Evolutionary conservation across 1,140 invertebrate species (phyloP), one percentile per base, ranked within the genome.

Genomic region (Apis laboriosa): DNA sequence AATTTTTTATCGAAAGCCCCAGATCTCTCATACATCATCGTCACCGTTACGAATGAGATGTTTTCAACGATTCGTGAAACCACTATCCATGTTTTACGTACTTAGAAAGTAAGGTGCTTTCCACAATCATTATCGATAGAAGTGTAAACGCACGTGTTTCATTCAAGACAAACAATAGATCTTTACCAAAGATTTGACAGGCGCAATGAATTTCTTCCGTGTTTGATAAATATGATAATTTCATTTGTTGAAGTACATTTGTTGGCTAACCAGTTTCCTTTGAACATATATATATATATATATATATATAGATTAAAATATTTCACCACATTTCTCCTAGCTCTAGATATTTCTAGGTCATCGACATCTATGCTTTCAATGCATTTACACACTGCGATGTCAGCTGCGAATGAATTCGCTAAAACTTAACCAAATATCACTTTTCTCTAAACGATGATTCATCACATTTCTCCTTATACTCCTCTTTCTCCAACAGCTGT

Each of bases 101-200:
- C 86, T 78, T 92, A 92, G 91, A 92, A 92, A 92, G 91, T 88
- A 83, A 87, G 86, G 90, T 90, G 91, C 91, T 92, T 92, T 92
- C 91, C 90, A 90, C 55, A 53, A 51, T 83, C 61, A 49, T 85
- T 51, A 64, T 49, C 73, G 64, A 19, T 28, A 19, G 24, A 67
- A 72, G 70, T 76, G 66, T 53, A 73, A 84, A 75, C 56, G 63
- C 7, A 24, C n/a, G 15, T 49, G 49, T 76, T 73, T 64, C 64
- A 64, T 63, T 24, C 67, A 61, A 55, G 68, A 34, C 64, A 64
- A 77, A 77, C 85, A 84, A 88, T 83, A n/a, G 49, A 15, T 9
- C 24, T n/a, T 63, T 49, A 11, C 17, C 9, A 17, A 51, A 58
- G n/a, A 67, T 56, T 43, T 61, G 51, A 64, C 17, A 3, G 8